Percentiles rank a stretch among this genome's conserved stretches.
Evolutionary conservation across 1,140 invertebrate genomes (phyloP).

Genomic region (Chironomus striatipennis): DNA sequence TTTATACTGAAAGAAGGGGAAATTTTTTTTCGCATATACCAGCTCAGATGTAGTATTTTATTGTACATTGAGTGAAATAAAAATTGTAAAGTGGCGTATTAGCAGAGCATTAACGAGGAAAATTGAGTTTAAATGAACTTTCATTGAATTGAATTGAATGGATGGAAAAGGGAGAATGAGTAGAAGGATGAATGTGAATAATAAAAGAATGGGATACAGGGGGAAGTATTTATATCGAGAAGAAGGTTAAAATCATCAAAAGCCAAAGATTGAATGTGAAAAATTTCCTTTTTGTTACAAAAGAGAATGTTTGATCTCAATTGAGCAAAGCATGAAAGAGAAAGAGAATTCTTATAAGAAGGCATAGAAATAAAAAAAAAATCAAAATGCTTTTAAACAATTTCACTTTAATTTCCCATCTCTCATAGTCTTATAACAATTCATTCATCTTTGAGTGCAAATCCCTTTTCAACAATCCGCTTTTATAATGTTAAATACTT

Average conservation of each 20-base stretch:
- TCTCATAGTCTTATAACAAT: background rate
- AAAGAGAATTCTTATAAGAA: background rate
- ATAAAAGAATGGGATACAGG: no score
- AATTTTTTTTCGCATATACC: background rate
- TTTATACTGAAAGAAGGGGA: no score
- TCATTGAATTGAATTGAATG: constrained; percentile 14
- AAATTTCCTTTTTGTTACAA: constrained; percentile 10
- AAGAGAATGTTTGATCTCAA: background rate
- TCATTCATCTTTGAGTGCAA: background rate
- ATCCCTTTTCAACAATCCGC: background rate
- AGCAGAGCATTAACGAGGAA: constrained; percentile 22
- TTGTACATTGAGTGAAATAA: background rate
- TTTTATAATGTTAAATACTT: background rate
- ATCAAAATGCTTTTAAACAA: constrained; percentile 4
- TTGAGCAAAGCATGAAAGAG: background rate
- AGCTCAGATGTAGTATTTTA: background rate
- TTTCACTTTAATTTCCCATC: background rate
- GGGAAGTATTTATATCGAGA: no score
- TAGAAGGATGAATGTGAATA: no score
- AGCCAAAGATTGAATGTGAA: background rate
- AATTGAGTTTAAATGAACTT: constrained; percentile 24
- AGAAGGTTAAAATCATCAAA: no score
- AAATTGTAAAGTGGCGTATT: constrained; percentile 18
- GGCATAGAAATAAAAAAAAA: background rate
- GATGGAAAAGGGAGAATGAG: background rate